Conservation (phyloP, 1,140 invertebrate species). For the Drosophila navojoa region DNA sequence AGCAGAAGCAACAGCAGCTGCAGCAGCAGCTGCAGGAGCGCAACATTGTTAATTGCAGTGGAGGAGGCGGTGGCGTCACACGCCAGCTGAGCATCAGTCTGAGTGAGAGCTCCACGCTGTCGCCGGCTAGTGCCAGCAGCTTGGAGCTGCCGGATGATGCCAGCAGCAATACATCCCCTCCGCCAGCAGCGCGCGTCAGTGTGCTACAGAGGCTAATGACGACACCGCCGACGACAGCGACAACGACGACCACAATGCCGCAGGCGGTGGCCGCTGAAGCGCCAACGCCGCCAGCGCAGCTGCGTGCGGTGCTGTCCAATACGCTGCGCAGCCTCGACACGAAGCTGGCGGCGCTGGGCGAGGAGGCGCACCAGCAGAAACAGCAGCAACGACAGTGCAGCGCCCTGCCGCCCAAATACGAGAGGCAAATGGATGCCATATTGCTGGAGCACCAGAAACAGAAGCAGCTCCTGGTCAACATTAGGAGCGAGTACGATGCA, state of each 20-base stretch:
- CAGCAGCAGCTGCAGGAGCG: constrained; percentile 42
- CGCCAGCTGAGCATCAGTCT: constrained; percentile 45
- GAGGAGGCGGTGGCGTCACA: constrained; percentile 30
- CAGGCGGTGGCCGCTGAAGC: constrained; percentile 7
- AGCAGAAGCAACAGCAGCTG: constrained; percentile 31
- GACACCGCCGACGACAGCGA: not conserved
- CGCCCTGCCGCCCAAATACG: constrained; percentile 31
- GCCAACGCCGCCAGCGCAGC: constrained; percentile 26
- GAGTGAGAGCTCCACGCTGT: constrained; percentile 54
- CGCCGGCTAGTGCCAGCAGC: constrained; percentile 58
- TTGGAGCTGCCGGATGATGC: constrained; percentile 49
- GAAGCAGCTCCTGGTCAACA: constrained; percentile 58
- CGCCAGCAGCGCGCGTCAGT: constrained; percentile 42
- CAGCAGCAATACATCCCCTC: constrained; percentile 52
- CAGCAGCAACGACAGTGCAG: constrained; percentile 29
- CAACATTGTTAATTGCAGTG: constrained; percentile 11
- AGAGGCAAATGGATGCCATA: constrained; percentile 56
- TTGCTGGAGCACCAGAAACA: constrained; percentile 61
- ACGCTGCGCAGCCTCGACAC: constrained; percentile 64
- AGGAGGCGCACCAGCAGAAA: constrained; percentile 47
- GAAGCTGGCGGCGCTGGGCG: constrained; percentile 42
- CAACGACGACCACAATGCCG: not conserved
- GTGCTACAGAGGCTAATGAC: constrained; percentile 52
- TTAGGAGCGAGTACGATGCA: constrained; percentile 62
- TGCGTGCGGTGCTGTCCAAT: constrained; percentile 51